Base-by-base conservation (phyloP, 2,888 invertebrate species). In the Morinoia aosen region DNA sequence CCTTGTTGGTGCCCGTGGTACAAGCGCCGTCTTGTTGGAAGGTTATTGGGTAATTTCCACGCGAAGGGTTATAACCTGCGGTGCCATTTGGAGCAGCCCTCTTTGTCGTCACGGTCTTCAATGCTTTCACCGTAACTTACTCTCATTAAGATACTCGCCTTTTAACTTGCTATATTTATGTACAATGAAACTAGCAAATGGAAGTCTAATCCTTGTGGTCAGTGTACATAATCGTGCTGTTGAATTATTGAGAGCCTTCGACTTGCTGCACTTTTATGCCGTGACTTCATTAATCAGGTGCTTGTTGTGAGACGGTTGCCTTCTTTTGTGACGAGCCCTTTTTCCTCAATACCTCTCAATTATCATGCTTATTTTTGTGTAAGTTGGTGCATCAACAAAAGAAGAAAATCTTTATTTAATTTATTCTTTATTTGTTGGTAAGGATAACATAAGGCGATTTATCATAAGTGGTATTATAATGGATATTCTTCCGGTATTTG, bases 381-480 rank as follows among this genome's bases (percentile, higher is more conserved):
- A 93, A 39, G 93, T 93, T 93, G 57, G 33, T 93, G 93, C 93
- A 93, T 93, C 93, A 93, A 93, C n/a, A 93, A 57, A 33, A 93
- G 93, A 90, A 90, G 48, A 57, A 93, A 93, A 93, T 48, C 57
- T 93, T 93, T 93, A 93, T 93, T 93, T 93, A 93, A 93, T 93
- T 93, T 93, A 93, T 93, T 93, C 93, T 93, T 93, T 93, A 93
- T 93, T 93, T 93, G 93, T 2, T 33, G 93, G 93, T 93, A 93
- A 93, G 93, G 93, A 33, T 93, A 93, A 11, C 33, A 7, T 93
- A 93, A 93, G 93, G 57, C 57, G 93, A 57, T 93, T 90, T 93
- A 93, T 93, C 93, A 93, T 93, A 57, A 93, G 93, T 93, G 93
- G 93, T 93, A 93, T 57, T 93, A 57, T 93, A 93, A 48, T 93